Evolutionary conservation across 2,888 invertebrate genomes (phyloP).

Genomic region (Trichopoda pennipes): DNA sequence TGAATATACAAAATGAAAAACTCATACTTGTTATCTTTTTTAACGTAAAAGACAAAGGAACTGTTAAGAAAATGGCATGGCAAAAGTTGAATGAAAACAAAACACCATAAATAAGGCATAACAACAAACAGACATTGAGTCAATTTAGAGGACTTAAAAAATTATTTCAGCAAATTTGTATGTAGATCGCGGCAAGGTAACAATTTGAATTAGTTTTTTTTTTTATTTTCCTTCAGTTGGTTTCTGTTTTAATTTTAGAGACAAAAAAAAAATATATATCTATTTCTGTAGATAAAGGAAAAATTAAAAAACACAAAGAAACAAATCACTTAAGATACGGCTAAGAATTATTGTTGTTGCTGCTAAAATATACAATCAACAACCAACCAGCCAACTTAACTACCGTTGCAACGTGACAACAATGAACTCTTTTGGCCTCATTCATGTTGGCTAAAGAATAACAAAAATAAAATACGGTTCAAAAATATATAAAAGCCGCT

Average conservation of each 20-base stretch:
- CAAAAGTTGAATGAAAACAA: constrained; percentile 15
- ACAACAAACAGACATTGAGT: constrained; percentile 59
- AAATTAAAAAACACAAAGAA: constrained; percentile 42
- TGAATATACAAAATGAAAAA: constrained; percentile 14
- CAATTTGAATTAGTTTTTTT: constrained; percentile 41
- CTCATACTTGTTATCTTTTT: constrained; percentile 25
- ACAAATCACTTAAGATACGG: constrained; percentile 63
- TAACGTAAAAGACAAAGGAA: constrained; percentile 52
- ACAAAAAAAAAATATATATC: constrained; percentile 49
- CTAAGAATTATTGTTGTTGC: constrained; percentile 53
- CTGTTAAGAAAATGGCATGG: constrained; percentile 29
- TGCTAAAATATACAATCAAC: constrained; percentile 12
- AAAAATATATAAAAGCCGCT: constrained; percentile 52
- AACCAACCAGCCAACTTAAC: constrained; percentile 56
- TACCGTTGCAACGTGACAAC: constrained; percentile 70
- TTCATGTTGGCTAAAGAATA: constrained; percentile 59
- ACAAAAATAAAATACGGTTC: constrained; percentile 23
- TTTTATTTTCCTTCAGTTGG: constrained; percentile 17
- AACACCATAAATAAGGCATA: constrained; percentile 24
- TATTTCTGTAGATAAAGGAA: constrained; percentile 45
- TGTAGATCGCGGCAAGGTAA: constrained; percentile 56
- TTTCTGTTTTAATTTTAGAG: constrained; percentile 2
- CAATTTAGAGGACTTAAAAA: constrained; percentile 63
- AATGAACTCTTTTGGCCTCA: constrained; percentile 71
- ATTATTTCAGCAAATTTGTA: constrained; percentile 51